Conservation (phyloP, 2,797 vertebrate genomes). For the Leptatherina wallacei region DNA sequence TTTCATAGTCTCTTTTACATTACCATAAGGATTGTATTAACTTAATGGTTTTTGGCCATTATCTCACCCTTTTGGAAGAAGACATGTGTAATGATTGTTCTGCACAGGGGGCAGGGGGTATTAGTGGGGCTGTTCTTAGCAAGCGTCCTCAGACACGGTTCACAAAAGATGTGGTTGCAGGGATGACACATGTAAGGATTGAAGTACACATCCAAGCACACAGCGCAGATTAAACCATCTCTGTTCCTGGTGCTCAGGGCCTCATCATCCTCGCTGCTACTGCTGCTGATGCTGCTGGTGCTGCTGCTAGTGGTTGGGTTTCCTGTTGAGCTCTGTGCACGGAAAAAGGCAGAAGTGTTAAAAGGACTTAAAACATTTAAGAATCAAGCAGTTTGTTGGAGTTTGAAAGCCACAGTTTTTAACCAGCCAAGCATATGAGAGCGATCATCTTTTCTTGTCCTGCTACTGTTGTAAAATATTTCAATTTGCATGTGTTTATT, state of each 20-base stretch:
- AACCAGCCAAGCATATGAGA: not conserved
- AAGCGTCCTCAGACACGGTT: constrained; percentile 94
- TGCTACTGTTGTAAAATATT: not conserved
- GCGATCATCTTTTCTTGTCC: not conserved
- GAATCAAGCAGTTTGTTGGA: not conserved
- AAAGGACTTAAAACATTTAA: not conserved
- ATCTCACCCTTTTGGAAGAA: constrained; percentile 93
- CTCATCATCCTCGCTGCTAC: constrained; percentile 81
- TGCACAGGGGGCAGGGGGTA: constrained; percentile 94
- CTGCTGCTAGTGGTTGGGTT: constrained; percentile 75
- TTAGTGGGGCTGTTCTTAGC: constrained; percentile 91
- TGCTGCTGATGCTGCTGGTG: constrained; percentile 77
- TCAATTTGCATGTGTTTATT: not conserved
- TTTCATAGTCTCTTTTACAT: not conserved
- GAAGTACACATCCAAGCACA: constrained; percentile 95
- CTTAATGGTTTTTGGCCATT: not conserved
- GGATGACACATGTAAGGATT: constrained; percentile 96
- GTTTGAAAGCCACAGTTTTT: not conserved
- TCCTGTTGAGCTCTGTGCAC: constrained; percentile 83
- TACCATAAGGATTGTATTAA: not conserved
- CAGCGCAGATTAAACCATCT: constrained; percentile 92
- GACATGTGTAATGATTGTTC: constrained; percentile 91
- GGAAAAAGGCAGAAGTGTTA: not conserved
- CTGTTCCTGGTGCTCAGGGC: constrained; percentile 73
- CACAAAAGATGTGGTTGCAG: constrained; percentile 95